phyloP scores from a whole-genome alignment of 2,888 invertebrate genomes.

The Gibbula magus region DNA sequence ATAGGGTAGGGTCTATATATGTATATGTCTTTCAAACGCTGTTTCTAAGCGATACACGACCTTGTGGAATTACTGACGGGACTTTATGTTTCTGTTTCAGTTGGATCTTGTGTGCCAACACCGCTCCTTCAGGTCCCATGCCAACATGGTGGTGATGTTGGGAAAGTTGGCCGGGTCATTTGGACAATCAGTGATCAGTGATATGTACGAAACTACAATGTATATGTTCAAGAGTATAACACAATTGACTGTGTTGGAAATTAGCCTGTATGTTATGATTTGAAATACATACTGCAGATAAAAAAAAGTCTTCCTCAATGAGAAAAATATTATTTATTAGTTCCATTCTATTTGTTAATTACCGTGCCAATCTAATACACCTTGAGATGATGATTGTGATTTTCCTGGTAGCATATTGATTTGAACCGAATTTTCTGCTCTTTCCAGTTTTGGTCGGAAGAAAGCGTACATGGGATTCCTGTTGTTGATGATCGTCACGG shows the following conservation, averaged over 20 bases:
- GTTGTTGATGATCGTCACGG: neutral
- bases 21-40: too few relatives aligned
- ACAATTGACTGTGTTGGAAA: too few relatives aligned
- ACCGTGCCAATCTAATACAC: too few relatives aligned
- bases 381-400: neutral
- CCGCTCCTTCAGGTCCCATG: constrained; percentile 35
- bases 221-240: too few relatives aligned
- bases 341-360: too few relatives aligned
- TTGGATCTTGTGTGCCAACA: constrained; percentile 39
- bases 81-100: constrained; percentile 12
- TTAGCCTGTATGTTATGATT: too few relatives aligned
- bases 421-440: neutral
- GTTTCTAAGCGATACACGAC: too few relatives aligned
- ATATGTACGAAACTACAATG: constrained; percentile 36
- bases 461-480: constrained; percentile 6
- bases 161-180: constrained; percentile 37
- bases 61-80: neutral
- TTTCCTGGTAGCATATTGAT: neutral
- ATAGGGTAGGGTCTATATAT: too few relatives aligned
- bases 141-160: constrained; percentile 39
- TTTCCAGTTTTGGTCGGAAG: constrained; percentile 3
- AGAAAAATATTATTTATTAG: too few relatives aligned
- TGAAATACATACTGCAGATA: too few relatives aligned
- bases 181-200: constrained; percentile 29
- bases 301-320: too few relatives aligned